Evolutionary conservation across 2,113 vertebrate species (phyloP).

Genomic region (Ochotona curzoniae): DNA sequence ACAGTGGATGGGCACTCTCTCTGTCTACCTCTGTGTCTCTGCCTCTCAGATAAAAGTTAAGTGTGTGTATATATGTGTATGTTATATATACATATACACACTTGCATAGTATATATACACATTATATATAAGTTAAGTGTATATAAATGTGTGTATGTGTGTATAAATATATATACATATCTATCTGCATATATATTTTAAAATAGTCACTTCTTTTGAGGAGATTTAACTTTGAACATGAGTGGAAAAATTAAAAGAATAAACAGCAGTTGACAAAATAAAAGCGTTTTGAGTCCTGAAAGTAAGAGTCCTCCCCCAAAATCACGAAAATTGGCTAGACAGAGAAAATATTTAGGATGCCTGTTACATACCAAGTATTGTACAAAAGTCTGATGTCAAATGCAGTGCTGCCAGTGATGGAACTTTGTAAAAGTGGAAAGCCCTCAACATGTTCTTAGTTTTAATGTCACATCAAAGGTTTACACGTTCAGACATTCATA

Average conservation of each 20-base stretch:
- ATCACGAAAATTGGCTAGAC: not conserved
- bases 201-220: not conserved
- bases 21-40: too few species aligned
- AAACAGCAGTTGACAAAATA: not conserved
- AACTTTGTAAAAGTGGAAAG: not conserved
- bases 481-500: not conserved
- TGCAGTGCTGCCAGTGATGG: too few species aligned
- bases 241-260: not conserved
- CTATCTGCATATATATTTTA: too few species aligned
- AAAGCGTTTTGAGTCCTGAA: not conserved
- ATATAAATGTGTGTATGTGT: too few species aligned
- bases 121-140: too few species aligned
- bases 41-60: too few species aligned
- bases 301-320: not conserved
- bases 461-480: not conserved
- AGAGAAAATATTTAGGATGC: not conserved
- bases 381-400: not conserved
- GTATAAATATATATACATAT: too few species aligned
- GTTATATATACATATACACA: too few species aligned
- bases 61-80: too few species aligned
- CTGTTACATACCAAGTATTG: not conserved
- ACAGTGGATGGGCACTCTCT: too few species aligned
- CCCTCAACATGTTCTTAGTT: not conserved
- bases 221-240: slow-evolving; percentile 23
- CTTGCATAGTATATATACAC: too few species aligned